Base-by-base conservation (phyloP, 1,140 invertebrate genomes). In the Mizuhopecten yessoensis region DNA sequence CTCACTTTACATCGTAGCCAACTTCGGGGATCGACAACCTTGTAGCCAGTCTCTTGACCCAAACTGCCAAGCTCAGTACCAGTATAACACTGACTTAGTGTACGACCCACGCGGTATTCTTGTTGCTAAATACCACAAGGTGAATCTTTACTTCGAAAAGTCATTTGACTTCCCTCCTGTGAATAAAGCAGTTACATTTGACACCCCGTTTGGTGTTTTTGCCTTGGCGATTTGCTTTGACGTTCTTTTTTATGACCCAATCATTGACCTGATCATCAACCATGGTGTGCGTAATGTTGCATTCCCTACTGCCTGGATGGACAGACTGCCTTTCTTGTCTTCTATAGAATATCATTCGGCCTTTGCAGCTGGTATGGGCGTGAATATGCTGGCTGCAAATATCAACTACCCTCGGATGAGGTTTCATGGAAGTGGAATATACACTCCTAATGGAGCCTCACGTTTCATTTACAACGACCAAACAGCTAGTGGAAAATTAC, bases 201-300 rank as follows among this genome's bases (percentile, higher is more conserved):
- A 94, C 36, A 98, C 98, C 0, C 98, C 98, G 95, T 99, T 99
- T 94, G 97, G 98, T 3, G 97, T 97, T 23, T 99, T 99, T 95
- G 98, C 98, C 0, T 96, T 97, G 0, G 97, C 98, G 33, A 98
- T 97, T 89, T 98, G 98, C 93, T 98, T 98, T 93, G 98, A 99
- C 95, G 97, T 98, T 34, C 92, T 98, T 0, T 98, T 97, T 94
- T 93, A 97, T 86, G 94, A 97, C 1, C 98, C 98, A 0, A 96
- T 97, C 0, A 93, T 97, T 13, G 94, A 96, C 34, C 90, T 96
- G 10, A 94, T 98, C 1, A 93, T 97, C 34, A 96, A 97, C 45
- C 91, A 96, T 9, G 96, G 96, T 0, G 94, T 98, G 0, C 97
- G 96, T 7, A 97, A 98, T 95, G 97, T 98, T 87, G 95, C 98